Evolutionary conservation across 1,140 invertebrate species (phyloP).

Genomic region (Eriocheir sinensis): DNA sequence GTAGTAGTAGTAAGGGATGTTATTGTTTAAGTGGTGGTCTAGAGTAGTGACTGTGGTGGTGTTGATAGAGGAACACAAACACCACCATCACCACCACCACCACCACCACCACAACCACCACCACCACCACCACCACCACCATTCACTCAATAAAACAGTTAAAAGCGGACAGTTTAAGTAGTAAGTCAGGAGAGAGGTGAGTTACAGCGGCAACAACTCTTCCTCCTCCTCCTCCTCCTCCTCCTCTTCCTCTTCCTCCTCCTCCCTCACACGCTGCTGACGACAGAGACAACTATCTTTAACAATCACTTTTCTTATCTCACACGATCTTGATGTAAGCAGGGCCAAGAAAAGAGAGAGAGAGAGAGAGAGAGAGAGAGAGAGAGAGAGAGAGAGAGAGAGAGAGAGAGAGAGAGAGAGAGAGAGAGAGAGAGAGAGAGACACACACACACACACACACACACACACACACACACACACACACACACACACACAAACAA

Average conservation of each 20-base stretch:
- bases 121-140: too few species aligned
- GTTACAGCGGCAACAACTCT: neutral
- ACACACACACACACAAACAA: neutral
- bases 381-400: conserved; percentile 14
- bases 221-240: too few species aligned
- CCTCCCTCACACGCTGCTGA: too few species aligned
- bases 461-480: conserved; percentile 22
- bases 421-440: neutral
- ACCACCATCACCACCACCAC: too few species aligned
- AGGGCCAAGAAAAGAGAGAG: neutral
- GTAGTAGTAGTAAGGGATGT: neutral
- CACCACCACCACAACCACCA: too few species aligned
- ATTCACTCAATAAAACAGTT: neutral
- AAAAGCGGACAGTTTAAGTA: neutral
- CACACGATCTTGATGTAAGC: neutral
- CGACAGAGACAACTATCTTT: neutral
- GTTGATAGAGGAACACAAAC: neutral
- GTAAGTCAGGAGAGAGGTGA: neutral
- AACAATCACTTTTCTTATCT: neutral
- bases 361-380: conserved; percentile 39
- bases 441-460: conserved; percentile 22
- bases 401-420: conserved; percentile 3
- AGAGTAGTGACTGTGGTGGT: neutral
- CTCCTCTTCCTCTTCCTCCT: too few species aligned
- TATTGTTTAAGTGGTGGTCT: neutral